Evolutionary conservation across 1,140 invertebrate species (phyloP).

Genomic region (Epicauta chinensis): DNA sequence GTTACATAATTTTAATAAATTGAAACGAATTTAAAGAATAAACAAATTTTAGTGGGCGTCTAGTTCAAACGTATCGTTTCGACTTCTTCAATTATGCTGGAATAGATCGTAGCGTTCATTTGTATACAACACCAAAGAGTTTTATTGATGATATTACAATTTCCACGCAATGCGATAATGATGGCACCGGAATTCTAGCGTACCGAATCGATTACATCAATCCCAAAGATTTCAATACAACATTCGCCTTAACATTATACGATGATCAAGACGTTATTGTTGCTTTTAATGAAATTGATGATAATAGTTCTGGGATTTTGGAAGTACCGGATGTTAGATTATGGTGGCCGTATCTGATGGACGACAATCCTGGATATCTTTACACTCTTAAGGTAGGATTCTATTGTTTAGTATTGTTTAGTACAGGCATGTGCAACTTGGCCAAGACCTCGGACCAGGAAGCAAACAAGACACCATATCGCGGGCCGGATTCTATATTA

Average conservation of each 20-base stretch:
- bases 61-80: constrained; percentile 76
- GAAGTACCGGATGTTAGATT: constrained; percentile 65
- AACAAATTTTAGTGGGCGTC: constrained; percentile 43
- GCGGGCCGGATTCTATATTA: no score
- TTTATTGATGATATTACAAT: constrained; percentile 82
- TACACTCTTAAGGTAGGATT: constrained; percentile 38
- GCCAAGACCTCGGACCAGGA: no score
- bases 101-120: constrained; percentile 82
- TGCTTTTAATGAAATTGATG: constrained; percentile 35
- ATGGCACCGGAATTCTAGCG: no score
- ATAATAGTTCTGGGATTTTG: no score
- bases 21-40: no score
- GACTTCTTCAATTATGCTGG: constrained; percentile 99
- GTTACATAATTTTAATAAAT: no score
- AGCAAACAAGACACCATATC: no score
- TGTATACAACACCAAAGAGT: constrained; percentile 76
- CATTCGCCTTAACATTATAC: constrained; percentile 46
- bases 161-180: constrained; percentile 49
- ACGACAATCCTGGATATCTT: constrained; percentile 67
- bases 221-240: constrained; percentile 39
- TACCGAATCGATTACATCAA: constrained; percentile 35
- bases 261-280: constrained; percentile 51
- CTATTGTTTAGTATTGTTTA: not conserved
- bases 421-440: not conserved
- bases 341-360: constrained; percentile 95